Conservation (phyloP, 2,797 vertebrate genomes). For the Harpagifer antarcticus region DNA sequence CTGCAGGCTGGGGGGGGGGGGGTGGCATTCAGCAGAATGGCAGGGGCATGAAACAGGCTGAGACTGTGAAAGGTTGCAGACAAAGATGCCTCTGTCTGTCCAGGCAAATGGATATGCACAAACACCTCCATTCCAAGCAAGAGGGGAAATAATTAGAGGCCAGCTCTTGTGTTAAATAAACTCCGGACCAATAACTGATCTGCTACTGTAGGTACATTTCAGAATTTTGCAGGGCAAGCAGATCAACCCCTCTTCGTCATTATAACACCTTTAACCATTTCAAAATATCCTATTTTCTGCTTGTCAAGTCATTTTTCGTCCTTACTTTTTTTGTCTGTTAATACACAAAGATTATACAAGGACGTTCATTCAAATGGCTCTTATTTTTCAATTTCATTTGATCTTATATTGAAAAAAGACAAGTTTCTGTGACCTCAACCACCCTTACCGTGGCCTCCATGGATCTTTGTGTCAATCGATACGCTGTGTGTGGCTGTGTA, state of each 20-base stretch:
- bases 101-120: slow-evolving; percentile 36
- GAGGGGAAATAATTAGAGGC: slow-evolving; percentile 15
- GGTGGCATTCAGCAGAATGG: slow-evolving; percentile 12
- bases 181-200: neutral
- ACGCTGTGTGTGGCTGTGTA: slow-evolving; percentile 15
- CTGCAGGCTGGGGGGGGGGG: slow-evolving; percentile 39
- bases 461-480: slow-evolving; percentile 59
- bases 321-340: neutral
- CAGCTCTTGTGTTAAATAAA: neutral
- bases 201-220: neutral
- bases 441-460: slow-evolving; percentile 11
- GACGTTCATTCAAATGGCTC: neutral
- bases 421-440: neutral
- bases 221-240: neutral
- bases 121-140: slow-evolving; percentile 4
- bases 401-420: neutral
- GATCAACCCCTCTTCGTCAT: neutral
- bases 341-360: neutral
- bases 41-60: slow-evolving; percentile 49
- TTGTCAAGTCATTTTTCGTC: neutral
- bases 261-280: neutral
- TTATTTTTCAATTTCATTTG: neutral
- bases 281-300: too few relatives aligned
- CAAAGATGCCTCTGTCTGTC: slow-evolving; percentile 36
- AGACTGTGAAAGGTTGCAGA: slow-evolving; percentile 51